phyloP scores from a whole-genome alignment of 2,797 vertebrate genomes.

The Phoebastria nigripes region DNA sequence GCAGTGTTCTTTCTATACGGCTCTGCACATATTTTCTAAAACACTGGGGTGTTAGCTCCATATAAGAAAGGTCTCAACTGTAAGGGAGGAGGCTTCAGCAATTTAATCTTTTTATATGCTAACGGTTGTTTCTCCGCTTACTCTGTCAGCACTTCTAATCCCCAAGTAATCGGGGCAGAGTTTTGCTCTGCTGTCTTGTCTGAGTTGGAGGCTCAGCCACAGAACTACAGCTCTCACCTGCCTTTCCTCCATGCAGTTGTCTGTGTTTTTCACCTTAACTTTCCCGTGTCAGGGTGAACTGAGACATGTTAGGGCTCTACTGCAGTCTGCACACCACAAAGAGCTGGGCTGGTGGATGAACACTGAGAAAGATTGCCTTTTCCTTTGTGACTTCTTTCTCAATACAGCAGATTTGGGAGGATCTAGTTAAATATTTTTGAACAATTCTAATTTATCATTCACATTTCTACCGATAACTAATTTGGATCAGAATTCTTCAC shows the following conservation, averaged over 20 bases:
- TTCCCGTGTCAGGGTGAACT: neutral
- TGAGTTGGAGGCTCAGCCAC: neutral
- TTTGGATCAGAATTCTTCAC: neutral
- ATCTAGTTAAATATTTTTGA: neutral
- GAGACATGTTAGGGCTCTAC: neutral
- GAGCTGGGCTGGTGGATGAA: neutral
- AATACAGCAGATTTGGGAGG: neutral
- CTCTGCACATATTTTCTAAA: neutral
- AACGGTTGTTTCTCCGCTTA: neutral
- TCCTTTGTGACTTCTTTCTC: neutral
- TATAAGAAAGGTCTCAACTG: neutral
- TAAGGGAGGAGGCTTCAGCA: neutral
- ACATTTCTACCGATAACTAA: neutral
- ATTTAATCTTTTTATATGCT: neutral
- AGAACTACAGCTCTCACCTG: neutral
- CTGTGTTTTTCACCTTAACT: neutral
- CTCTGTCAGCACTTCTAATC: neutral
- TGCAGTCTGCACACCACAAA: neutral
- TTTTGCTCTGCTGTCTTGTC: neutral
- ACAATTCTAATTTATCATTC: neutral
- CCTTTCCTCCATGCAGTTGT: neutral
- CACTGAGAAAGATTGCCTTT: neutral
- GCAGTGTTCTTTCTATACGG: neutral
- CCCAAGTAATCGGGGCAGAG: neutral
- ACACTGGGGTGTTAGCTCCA: neutral